Conservation (phyloP, 2,888 invertebrate species). For the Cryptocheilus praepositus region DNA sequence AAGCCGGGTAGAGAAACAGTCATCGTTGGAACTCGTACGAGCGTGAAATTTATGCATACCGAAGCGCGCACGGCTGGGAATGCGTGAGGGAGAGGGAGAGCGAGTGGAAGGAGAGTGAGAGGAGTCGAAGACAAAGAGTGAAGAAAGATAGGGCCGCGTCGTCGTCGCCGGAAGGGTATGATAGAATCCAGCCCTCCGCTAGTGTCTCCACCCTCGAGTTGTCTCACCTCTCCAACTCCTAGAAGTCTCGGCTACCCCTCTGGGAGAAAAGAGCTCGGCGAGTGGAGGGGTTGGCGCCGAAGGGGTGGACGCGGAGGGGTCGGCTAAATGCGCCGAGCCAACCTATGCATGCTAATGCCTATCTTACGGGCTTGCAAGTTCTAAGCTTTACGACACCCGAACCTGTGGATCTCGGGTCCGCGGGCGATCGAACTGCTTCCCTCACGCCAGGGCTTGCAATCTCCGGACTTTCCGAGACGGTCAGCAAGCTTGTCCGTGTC, state of each 20-base stretch:
- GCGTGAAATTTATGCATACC: conserved; percentile 59
- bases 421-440: conserved; percentile 42
- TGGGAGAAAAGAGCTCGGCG: conserved; percentile 20
- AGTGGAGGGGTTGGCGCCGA: conserved; percentile 23
- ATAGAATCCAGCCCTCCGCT: conserved; percentile 7
- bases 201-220: conserved; percentile 13
- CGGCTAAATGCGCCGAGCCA: conserved; percentile 66
- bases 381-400: conserved; percentile 59
- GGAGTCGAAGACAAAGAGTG: conserved; percentile 38
- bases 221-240: conserved; percentile 19
- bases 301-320: conserved; percentile 25
- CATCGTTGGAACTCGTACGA: conserved; percentile 35
- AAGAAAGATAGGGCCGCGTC: conserved; percentile 34
- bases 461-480: conserved; percentile 5
- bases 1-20: conserved; percentile 11
- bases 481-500: too few relatives aligned
- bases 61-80: conserved; percentile 44
- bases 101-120: too few relatives aligned
- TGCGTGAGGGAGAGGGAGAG: conserved; percentile 34
- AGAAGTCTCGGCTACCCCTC: conserved; percentile 14
- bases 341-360: conserved; percentile 71
- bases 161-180: conserved; percentile 2
- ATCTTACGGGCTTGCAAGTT: conserved; percentile 60
- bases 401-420: conserved; percentile 54
- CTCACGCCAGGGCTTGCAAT: not conserved